phyloP scores from a whole-genome alignment of 92 coral and sea anemone genomes.

The Pocillopora meandrina region DNA sequence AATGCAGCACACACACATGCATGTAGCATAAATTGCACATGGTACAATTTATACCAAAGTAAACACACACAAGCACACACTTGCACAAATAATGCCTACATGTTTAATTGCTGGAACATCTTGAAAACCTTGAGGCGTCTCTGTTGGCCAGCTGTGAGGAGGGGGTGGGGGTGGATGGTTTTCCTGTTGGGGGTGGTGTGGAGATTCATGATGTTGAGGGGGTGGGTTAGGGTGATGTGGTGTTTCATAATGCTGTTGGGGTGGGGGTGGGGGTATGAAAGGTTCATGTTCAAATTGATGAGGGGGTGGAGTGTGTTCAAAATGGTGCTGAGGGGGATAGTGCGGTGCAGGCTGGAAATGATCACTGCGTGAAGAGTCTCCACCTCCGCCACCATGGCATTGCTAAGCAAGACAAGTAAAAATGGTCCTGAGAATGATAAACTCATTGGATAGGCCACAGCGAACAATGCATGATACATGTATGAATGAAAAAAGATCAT shows the following conservation, averaged over 20 bases:
- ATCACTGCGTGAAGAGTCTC: constrained; percentile 49
- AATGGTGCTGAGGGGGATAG: constrained; percentile 15
- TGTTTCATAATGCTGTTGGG: constrained; percentile 6
- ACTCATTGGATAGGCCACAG: background rate
- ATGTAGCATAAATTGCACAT: no score
- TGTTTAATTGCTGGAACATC: constrained; percentile 25
- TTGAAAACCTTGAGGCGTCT: constrained; percentile 27
- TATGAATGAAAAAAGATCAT: background rate
- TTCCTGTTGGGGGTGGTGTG: constrained; percentile 3
- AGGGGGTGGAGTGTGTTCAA: constrained; percentile 26
- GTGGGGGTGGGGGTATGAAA: constrained; percentile 54
- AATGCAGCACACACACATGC: no score
- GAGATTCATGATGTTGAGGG: background rate
- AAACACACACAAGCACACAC: background rate
- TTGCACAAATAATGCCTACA: constrained; percentile 40
- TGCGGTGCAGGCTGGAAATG: constrained; percentile 50
- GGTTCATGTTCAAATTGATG: constrained; percentile 22
- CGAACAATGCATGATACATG: background rate
- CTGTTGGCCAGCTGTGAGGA: constrained; percentile 28
- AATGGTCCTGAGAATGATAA: constrained; percentile 42
- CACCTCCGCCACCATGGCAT: constrained; percentile 59
- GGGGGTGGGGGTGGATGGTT: constrained; percentile 12
- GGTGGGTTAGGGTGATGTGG: constrained; percentile 19
- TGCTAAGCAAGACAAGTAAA: constrained; percentile 83
- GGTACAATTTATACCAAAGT: background rate